phyloP scores from a whole-genome alignment of 1,140 invertebrate species.

The Trachelipus rathkii region DNA sequence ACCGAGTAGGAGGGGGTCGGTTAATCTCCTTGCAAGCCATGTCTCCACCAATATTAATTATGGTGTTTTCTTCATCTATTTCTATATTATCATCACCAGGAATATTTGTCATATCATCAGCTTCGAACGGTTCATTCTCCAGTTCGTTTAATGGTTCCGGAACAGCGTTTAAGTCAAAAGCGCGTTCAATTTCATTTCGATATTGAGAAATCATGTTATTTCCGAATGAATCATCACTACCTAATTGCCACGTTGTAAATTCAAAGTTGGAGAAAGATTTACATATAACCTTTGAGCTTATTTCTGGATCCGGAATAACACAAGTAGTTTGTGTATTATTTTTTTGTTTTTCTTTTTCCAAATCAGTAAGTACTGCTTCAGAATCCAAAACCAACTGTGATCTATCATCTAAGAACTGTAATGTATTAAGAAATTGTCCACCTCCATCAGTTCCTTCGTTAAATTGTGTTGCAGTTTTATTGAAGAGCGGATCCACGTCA shows the following conservation, averaged over 20 bases:
- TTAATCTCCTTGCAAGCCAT: conserved; percentile 23
- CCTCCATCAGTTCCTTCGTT: conserved; percentile 52
- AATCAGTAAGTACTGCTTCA: conserved; percentile 29
- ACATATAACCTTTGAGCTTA: conserved; percentile 28
- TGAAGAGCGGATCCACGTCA: conserved; percentile 54
- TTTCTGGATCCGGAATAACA: neutral
- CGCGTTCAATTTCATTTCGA: conserved; percentile 44
- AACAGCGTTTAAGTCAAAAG: conserved; percentile 53
- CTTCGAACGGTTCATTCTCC: neutral
- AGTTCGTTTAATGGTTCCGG: conserved; percentile 47
- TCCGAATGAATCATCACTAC: conserved; percentile 38
- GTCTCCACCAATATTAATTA: conserved; percentile 34
- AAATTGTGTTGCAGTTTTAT: conserved; percentile 53
- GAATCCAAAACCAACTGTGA: conserved; percentile 32
- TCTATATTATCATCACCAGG: too few relatives aligned
- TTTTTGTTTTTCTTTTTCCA: too few relatives aligned
- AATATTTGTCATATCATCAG: too few relatives aligned
- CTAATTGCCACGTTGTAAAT: conserved; percentile 44
- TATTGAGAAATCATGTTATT: neutral
- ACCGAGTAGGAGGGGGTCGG: conserved; percentile 8
- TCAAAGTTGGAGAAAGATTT: conserved; percentile 44
- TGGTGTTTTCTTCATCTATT: conserved; percentile 42
- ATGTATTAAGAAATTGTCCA: conserved; percentile 52
- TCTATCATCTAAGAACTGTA: conserved; percentile 47
- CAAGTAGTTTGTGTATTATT: too few relatives aligned